Evolutionary conservation across 2,797 vertebrate genomes (phyloP).

Genomic region (Betta splendens): DNA sequence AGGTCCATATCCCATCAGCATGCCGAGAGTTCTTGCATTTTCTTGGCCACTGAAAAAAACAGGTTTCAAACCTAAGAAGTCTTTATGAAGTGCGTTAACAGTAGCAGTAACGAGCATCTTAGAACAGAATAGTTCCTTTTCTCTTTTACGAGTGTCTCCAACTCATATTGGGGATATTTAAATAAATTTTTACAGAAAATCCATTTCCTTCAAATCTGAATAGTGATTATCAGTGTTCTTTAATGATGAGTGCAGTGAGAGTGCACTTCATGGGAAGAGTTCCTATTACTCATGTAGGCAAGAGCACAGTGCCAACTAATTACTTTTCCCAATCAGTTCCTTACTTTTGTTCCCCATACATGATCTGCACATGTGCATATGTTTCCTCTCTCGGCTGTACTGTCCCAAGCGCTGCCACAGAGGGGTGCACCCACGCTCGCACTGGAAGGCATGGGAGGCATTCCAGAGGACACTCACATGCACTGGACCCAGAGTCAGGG

Average conservation of each 20-base stretch:
- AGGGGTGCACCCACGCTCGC: slow-evolving; percentile 26
- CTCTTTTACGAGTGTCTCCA: neutral
- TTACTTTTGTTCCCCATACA: slow-evolving; percentile 19
- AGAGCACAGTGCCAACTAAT: slow-evolving; percentile 15
- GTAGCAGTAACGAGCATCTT: neutral
- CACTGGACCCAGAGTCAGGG: slow-evolving; percentile 54
- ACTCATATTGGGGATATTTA: neutral
- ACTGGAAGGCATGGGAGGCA: slow-evolving; percentile 51
- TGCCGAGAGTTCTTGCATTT: slow-evolving; percentile 7
- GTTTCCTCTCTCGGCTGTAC: neutral
- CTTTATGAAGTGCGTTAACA: neutral
- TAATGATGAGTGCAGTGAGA: slow-evolving; percentile 34
- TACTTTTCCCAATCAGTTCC: slow-evolving; percentile 13
- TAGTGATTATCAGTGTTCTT: slow-evolving; percentile 32
- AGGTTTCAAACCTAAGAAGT: neutral
- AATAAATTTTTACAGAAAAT: slow-evolving; percentile 10
- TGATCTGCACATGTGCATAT: slow-evolving; percentile 10
- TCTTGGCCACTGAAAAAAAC: neutral
- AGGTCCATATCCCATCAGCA: too few species aligned
- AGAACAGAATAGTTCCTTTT: neutral
- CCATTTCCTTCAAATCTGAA: slow-evolving; percentile 23
- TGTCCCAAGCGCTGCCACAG: slow-evolving; percentile 19
- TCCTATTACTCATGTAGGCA: slow-evolving; percentile 37
- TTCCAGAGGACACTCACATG: slow-evolving; percentile 57
- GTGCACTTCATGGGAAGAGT: slow-evolving; percentile 45